A percentile compares a stretch with the other conserved stretches of the same genome.
phyloP scores from a whole-genome alignment of 2,113 vertebrate species.

The Eidolon helvum region DNA sequence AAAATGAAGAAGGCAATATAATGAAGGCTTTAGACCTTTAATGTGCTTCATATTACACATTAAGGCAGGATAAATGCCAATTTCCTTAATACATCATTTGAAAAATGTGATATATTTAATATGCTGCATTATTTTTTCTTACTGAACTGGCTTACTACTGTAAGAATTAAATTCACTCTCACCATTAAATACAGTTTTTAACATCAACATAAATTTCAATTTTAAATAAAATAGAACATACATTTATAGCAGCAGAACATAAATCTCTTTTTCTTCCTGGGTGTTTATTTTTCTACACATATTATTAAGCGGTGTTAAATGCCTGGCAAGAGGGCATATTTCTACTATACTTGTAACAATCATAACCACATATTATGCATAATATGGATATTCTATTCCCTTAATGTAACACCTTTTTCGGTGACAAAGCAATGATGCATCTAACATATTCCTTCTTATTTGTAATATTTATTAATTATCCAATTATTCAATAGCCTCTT shows the following conservation, averaged over 20 bases:
- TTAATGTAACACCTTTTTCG: background rate
- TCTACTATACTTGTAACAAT: background rate
- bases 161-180: background rate
- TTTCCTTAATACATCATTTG: conserved; percentile 6
- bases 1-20: conserved; percentile 64
- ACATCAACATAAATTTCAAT: background rate
- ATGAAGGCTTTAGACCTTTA: conserved; percentile 29
- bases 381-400: background rate
- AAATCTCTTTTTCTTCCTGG: background rate
- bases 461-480: background rate
- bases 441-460: background rate
- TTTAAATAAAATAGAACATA: background rate
- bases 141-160: background rate
- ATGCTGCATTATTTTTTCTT: background rate
- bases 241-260: background rate
- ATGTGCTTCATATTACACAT: background rate
- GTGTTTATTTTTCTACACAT: background rate
- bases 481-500: background rate
- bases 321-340: background rate
- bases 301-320: background rate
- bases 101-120: background rate
- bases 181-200: background rate
- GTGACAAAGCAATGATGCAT: background rate
- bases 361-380: background rate
- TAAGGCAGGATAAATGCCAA: background rate